These are phyloP conservation scores for Pandemis cinnamomeana DNA, from an alignment of 2,888 invertebrate genomes.

Conservation along the genomic window DNA sequence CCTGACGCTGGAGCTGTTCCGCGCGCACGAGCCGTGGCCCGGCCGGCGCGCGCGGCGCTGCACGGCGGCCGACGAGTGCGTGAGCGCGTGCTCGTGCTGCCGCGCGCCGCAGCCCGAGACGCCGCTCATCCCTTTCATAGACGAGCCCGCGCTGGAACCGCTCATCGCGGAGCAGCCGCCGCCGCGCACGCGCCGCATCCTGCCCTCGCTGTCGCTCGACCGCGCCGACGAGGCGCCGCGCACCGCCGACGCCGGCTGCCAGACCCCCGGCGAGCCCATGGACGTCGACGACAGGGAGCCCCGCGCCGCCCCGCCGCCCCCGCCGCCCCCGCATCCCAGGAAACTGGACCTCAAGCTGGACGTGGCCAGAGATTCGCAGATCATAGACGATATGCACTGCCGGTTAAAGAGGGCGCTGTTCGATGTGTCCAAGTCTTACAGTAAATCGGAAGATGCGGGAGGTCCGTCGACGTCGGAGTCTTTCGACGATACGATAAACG, in stretches of 20 bases:
- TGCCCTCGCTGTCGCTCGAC: constrained; percentile 76
- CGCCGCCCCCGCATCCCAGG: constrained; percentile 49
- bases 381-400: constrained; percentile 65
- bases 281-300: constrained; percentile 48
- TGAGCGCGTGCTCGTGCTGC: constrained; percentile 78
- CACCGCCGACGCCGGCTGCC: constrained; percentile 73
- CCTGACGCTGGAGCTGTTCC: constrained; percentile 71
- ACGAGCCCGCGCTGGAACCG: constrained; percentile 77
- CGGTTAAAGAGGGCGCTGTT: constrained; percentile 68
- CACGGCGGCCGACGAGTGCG: constrained; percentile 74
- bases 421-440: constrained; percentile 67
- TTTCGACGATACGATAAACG: constrained; percentile 58
- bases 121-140: constrained; percentile 76
- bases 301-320: constrained; percentile 39
- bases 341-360: constrained; percentile 66
- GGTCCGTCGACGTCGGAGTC: constrained; percentile 71
- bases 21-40: constrained; percentile 48
- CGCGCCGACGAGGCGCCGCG: constrained; percentile 65
- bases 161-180: constrained; percentile 73
- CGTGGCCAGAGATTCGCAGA: constrained; percentile 60
- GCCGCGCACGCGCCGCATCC: constrained; percentile 73
- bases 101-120: constrained; percentile 77
- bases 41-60: constrained; percentile 63
- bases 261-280: constrained; percentile 67
- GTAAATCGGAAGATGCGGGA: constrained; percentile 73